A percentile compares a stretch with the other conserved stretches of the same genome.
Conservation (phyloP, 2,113 vertebrate species). For the Aix galericulata region DNA sequence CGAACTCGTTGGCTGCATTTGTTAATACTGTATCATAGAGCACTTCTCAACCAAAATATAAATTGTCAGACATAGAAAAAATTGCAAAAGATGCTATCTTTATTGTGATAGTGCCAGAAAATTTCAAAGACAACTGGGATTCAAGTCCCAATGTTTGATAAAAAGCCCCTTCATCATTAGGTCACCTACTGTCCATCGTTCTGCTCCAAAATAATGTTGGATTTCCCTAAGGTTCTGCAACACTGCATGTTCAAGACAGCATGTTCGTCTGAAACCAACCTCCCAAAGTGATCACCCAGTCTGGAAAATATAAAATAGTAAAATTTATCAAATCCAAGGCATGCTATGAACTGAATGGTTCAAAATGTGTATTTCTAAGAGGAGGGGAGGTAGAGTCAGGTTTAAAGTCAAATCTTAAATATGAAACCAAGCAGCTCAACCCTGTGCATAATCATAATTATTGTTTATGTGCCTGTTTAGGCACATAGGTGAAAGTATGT, state of each 20-base stretch:
- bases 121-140: background rate
- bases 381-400: background rate
- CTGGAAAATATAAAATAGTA: background rate
- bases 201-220: background rate
- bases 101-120: background rate
- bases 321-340: background rate
- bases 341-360: background rate
- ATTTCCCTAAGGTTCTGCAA: background rate
- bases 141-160: background rate
- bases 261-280: background rate
- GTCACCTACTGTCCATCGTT: background rate
- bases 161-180: background rate
- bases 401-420: background rate
- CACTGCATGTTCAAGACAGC: background rate
- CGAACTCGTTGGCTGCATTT: background rate
- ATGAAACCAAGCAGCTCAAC: background rate
- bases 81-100: background rate
- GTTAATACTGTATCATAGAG: background rate
- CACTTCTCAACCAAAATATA: background rate
- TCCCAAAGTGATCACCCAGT: background rate
- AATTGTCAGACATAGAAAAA: background rate
- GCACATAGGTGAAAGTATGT: background rate
- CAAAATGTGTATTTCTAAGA: background rate
- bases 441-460: background rate
- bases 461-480: background rate